Conservation (phyloP, 2,888 invertebrate genomes). For the Eristalis intricaria region DNA sequence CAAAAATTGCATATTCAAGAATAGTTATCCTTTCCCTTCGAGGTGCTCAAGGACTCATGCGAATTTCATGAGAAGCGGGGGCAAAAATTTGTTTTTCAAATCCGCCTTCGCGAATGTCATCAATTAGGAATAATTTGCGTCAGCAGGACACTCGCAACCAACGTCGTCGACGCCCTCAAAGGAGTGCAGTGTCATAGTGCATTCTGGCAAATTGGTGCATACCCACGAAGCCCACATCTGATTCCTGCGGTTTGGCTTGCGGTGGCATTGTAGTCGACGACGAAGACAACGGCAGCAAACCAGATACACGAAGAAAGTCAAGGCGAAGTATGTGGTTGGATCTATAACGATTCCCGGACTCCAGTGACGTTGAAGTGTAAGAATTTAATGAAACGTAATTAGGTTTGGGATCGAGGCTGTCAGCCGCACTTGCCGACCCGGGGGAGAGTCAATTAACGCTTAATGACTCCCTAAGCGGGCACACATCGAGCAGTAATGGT, state of each 20-base stretch:
- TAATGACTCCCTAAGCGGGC: conserved; percentile 7
- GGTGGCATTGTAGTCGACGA: neutral
- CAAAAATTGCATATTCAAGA: conserved; percentile 40
- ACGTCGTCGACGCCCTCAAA: neutral
- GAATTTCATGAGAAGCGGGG: conserved; percentile 23
- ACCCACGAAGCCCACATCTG: neutral
- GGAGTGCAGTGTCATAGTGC: neutral
- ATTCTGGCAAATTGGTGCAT: conserved; percentile 3
- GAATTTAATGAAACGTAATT: conserved; percentile 28
- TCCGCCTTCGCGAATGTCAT: conserved; percentile 25
- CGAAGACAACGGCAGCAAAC: neutral
- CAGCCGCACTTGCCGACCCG: neutral
- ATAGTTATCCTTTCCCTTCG: neutral
- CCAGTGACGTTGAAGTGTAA: neutral
- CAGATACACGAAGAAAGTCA: neutral
- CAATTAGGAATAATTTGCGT: conserved; percentile 26
- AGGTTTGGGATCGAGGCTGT: conserved; percentile 3
- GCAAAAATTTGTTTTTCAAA: conserved; percentile 49
- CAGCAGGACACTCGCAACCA: conserved; percentile 4
- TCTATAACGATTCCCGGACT: neutral
- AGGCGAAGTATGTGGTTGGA: neutral
- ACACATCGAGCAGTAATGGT: neutral
- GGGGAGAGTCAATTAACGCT: conserved; percentile 18
- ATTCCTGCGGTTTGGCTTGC: neutral
- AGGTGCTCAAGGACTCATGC: neutral